Percentiles rank a stretch among this genome's conserved stretches.
Evolutionary conservation across 2,113 vertebrate genomes (phyloP).

Genomic region (Patagioenas fasciata): DNA sequence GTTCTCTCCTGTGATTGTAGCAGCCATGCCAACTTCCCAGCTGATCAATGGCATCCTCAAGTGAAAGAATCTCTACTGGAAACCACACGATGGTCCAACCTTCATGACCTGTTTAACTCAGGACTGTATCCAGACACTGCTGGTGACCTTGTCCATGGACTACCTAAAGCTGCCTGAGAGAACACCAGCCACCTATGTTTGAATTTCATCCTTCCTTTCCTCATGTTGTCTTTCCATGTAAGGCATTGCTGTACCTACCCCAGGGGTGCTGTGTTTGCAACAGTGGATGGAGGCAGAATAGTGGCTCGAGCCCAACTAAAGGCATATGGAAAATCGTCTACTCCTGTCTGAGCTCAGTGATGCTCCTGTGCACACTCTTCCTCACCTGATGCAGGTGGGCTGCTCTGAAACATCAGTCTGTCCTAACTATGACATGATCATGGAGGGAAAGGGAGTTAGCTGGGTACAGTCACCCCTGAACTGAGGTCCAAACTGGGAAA

Average conservation of each 20-base stretch:
- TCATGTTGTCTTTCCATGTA: not conserved
- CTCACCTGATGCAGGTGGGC: not conserved
- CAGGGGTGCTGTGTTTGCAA: not conserved
- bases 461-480: not conserved
- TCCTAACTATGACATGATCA: not conserved
- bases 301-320: not conserved
- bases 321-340: not conserved
- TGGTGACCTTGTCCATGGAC: not conserved
- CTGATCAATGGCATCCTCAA: accelerated
- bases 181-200: not conserved
- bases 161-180: not conserved
- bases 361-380: not conserved
- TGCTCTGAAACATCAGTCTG: not conserved
- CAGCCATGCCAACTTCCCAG: not conserved
- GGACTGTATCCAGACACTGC: not conserved
- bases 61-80: not conserved
- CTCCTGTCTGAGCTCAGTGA: not conserved
- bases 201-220: not conserved
- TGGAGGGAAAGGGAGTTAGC: not conserved
- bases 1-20: not conserved
- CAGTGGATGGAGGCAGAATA: not conserved
- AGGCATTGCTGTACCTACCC: not conserved
- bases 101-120: not conserved
- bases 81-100: not conserved
- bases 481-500: not conserved